phyloP scores from a whole-genome alignment of 2,888 invertebrate genomes.

The Toxonevra muliebris region DNA sequence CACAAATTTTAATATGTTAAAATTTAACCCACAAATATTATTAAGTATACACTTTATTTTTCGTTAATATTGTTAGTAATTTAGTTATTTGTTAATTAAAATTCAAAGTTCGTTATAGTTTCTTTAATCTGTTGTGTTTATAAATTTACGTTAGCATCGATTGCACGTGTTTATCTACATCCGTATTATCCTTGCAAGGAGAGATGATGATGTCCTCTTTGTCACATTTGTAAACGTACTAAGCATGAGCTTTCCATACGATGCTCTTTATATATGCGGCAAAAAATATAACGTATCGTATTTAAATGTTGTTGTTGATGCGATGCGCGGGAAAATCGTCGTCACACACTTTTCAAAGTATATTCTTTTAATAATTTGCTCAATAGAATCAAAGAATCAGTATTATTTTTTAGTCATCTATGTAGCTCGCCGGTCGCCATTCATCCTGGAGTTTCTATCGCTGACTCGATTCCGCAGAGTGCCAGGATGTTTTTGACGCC shows the following conservation, averaged over 20 bases:
- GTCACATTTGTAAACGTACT: slow-evolving; percentile 53
- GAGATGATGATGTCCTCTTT: slow-evolving; percentile 44
- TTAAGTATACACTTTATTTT: no score
- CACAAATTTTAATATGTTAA: no score
- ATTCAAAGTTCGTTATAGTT: no score
- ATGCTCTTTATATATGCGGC: slow-evolving; percentile 51
- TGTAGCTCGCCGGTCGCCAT: slow-evolving; percentile 51
- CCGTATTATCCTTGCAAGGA: not conserved
- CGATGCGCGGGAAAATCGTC: slow-evolving; percentile 54
- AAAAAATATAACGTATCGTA: slow-evolving; percentile 24
- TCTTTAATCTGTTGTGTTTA: no score
- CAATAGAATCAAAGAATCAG: slow-evolving; percentile 8
- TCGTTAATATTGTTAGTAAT: no score
- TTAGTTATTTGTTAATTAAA: no score
- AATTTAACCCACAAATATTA: no score
- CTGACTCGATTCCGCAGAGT: slow-evolving; percentile 39
- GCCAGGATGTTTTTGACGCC: slow-evolving; percentile 39
- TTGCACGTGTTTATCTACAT: no score
- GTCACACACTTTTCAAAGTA: slow-evolving; percentile 36
- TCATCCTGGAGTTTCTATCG: slow-evolving; percentile 50
- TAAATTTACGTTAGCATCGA: no score
- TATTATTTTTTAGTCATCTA: slow-evolving; percentile 39
- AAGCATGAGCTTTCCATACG: slow-evolving; percentile 46
- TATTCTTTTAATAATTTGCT: slow-evolving; percentile 35
- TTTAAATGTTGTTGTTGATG: slow-evolving; percentile 28